Base-by-base conservation (phyloP, 2,888 invertebrate species). In the Cordilura impudica region DNA sequence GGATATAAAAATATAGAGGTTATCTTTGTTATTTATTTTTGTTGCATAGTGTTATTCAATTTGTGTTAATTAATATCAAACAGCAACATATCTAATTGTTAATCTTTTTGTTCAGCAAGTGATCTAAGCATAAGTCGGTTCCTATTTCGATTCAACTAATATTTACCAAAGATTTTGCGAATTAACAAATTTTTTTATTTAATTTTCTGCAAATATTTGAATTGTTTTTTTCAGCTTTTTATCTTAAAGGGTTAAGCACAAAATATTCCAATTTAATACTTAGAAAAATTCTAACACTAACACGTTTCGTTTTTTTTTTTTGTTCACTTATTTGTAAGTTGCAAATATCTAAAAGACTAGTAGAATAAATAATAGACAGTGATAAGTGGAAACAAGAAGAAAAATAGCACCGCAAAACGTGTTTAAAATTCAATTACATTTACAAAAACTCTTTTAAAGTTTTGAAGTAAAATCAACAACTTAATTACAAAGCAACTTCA, bases 381-480 rank as follows among this genome's bases (percentile, higher is more conserved):
- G 29, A 12, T 39, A 39, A 26, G 26, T 26, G 3, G 26, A n/a
- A n/a, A 18, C 35, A 54, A 70, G 58, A 45, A 21, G 16, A 45
- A 4, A 16, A 49, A 61, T 31, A 60, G 54, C 43, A 69, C 47
- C 43, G 21, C 61, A 79, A 66, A 72, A 79, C 75, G 75, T 79
- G 75, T 75, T 79, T 71, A 67, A 75, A 75, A 75, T 74, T 71
- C 71, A 79, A 79, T 67, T 67, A 56, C 16, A 35, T 58, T 69
- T 71, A 49, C 19, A 16, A 35, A 26, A 21, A 54, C 29, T 18
- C 45, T 49, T 23, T 60, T 71, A 31, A 74, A 66, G 60, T 66
- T n/a, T 65, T 51, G 14, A 74, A 54, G 39, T 66, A 29, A 66
- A 73, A 65, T 49, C 26, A 71, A 71, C 54, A 78, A 66, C 53